These are phyloP conservation scores for Eulimnadia texana DNA, from an alignment of 1,140 invertebrate genomes.

Conservation along the genomic window DNA sequence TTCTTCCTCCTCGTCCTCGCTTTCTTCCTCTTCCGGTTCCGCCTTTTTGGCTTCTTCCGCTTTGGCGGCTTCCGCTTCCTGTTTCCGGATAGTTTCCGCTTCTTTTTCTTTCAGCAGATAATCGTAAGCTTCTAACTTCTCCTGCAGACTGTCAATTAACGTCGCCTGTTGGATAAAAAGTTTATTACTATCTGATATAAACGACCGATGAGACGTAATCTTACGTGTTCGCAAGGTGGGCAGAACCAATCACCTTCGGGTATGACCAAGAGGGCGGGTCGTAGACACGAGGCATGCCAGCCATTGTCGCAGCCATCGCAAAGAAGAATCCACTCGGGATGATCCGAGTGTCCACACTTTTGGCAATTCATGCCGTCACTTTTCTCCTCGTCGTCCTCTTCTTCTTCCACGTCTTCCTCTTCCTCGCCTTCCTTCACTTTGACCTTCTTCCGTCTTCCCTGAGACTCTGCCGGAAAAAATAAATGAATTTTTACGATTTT, in stretches of 20 bases:
- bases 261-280: slow-evolving; percentile 76
- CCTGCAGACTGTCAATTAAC: slow-evolving; percentile 53
- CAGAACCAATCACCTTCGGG: slow-evolving; percentile 96
- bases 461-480: background rate
- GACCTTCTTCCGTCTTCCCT: background rate
- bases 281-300: slow-evolving; percentile 85
- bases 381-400: slow-evolving; percentile 36
- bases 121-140: slow-evolving; percentile 35
- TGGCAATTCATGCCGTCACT: slow-evolving; percentile 47
- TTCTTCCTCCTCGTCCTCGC: slow-evolving; percentile 14
- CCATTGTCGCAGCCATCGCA: slow-evolving; percentile 89
- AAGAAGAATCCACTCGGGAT: slow-evolving; percentile 89
- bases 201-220: background rate
- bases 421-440: slow-evolving; percentile 21
- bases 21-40: slow-evolving; percentile 1
- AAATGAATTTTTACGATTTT: slow-evolving; percentile 2
- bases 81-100: slow-evolving; percentile 20
- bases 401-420: slow-evolving; percentile 27
- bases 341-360: slow-evolving; percentile 73
- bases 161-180: slow-evolving; percentile 39
- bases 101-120: slow-evolving; percentile 39
- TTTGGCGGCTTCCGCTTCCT: slow-evolving; percentile 34
- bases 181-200: slow-evolving; percentile 1
- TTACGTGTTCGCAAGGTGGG: slow-evolving; percentile 78
- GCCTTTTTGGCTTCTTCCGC: slow-evolving; percentile 28